Conservation (phyloP, 1,140 invertebrate species). For the Ruditapes philippinarum region DNA sequence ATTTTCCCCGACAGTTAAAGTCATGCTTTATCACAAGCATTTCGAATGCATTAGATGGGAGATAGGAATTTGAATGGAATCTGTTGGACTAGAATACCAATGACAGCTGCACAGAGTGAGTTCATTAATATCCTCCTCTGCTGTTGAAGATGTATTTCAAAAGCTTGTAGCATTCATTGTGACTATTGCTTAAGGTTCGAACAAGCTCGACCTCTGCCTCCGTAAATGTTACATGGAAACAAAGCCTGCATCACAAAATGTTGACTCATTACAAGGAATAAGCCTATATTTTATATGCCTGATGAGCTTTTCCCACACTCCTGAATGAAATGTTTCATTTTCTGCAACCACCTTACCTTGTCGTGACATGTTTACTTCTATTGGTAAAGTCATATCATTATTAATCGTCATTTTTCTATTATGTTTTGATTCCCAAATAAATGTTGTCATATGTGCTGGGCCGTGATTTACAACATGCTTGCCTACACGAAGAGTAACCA, state of each 20-base stretch:
- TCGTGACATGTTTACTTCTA: neutral
- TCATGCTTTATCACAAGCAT: neutral
- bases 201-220: neutral
- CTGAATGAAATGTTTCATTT: neutral
- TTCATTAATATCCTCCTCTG: neutral
- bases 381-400: neutral
- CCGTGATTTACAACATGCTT: neutral
- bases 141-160: too few species aligned
- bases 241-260: neutral
- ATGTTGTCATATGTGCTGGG: neutral
- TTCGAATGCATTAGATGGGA: neutral
- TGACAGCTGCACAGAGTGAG: too few species aligned
- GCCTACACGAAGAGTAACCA: neutral
- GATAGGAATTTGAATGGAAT: too few species aligned
- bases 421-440: neutral
- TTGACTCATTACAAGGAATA: neutral
- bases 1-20: neutral
- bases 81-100: too few species aligned
- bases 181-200: neutral
- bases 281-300: neutral
- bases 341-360: neutral
- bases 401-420: neutral
- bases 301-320: neutral
- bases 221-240: neutral
- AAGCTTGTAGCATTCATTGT: neutral